Conservation (phyloP, 2,888 invertebrate genomes). For the Gymnoscelis rufifasciata region DNA sequence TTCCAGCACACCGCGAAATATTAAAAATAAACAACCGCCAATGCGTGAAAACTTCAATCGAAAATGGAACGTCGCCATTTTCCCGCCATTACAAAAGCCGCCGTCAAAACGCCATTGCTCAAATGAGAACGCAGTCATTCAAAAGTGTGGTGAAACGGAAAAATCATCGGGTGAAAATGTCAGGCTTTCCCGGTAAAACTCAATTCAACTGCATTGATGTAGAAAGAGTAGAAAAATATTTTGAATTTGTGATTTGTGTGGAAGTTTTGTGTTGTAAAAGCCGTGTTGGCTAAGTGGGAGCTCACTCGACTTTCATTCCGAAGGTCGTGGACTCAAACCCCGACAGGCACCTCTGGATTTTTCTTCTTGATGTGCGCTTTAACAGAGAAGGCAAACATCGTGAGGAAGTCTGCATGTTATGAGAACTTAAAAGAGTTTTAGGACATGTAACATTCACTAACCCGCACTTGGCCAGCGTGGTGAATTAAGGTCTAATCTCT, state of each 20-base stretch:
- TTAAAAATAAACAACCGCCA: conserved; percentile 36
- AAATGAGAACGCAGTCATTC: conserved; percentile 75
- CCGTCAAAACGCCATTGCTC: conserved; percentile 75
- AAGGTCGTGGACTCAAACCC: too few relatives aligned
- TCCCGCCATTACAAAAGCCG: conserved; percentile 57
- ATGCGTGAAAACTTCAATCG: conserved; percentile 58
- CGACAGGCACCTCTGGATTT: too few relatives aligned
- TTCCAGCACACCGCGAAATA: conserved; percentile 4
- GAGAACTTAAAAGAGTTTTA: too few relatives aligned
- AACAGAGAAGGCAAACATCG: too few relatives aligned
- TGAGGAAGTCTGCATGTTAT: too few relatives aligned
- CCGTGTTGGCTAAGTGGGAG: too few relatives aligned
- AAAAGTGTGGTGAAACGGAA: conserved; percentile 70
- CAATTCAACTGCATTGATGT: conserved; percentile 27
- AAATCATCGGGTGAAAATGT: conserved; percentile 69
- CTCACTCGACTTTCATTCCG: too few relatives aligned
- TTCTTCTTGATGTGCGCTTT: too few relatives aligned
- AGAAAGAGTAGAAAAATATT: conserved; percentile 21
- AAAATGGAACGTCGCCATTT: conserved; percentile 63
- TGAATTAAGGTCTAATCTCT: too few relatives aligned
- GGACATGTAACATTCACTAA: too few relatives aligned
- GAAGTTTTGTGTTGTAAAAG: neutral
- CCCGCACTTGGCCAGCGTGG: too few relatives aligned
- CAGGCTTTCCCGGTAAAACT: conserved; percentile 47
- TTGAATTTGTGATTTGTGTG: neutral